Evolutionary conservation across 2,113 vertebrate species (phyloP), one percentile per base, ranked within the genome.

Genomic region (Pseudolaguvia tuberculata): DNA sequence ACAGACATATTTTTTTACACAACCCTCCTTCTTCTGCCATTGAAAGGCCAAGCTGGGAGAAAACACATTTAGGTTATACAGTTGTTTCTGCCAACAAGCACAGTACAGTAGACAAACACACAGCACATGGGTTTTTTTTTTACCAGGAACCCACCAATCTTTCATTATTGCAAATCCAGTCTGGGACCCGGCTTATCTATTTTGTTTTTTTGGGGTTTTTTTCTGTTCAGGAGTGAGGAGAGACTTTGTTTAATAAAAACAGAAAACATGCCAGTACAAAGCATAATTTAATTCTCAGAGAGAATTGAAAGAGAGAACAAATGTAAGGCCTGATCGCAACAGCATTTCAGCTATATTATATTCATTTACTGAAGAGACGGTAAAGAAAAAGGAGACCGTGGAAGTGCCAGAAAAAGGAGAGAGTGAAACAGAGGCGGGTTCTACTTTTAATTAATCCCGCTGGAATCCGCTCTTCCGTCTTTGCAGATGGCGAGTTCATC

Each of bases 401-500:
- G 18, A 42, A 62, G 56, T 70, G 72, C 67, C 31, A 75, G 59
- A 29, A 61, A 66, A 27, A 61, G 67, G 78, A 72, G 47, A 61
- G 71, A 48, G 68, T 67, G 78, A 72, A 70, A 70, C 56, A 58
- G 53, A 70, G 65, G 56, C 27, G 35, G 23, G 45, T 53, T 69
- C 56, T 70, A 63, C 72, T 78, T 67, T 70, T 82, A 82, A 79
- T 82, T 79, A 82, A 79, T 79, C 80, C 75, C 78, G 50, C 61
- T 77, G 80, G 80, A 79, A 75, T 74, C 51, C 14, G 27, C 13
- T 57, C 45, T 73, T 65, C 76, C 70, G 31, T 72, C 73, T 77
- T 77, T 82, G 74, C 80, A 82, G 80, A 82, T 79, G 78, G 78
- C 56, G 58, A 82, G 77, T 79, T 82, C 80, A 77, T 70, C 74